Base-by-base conservation (phyloP, 2,113 vertebrate species). In the Neogale vison region DNA sequence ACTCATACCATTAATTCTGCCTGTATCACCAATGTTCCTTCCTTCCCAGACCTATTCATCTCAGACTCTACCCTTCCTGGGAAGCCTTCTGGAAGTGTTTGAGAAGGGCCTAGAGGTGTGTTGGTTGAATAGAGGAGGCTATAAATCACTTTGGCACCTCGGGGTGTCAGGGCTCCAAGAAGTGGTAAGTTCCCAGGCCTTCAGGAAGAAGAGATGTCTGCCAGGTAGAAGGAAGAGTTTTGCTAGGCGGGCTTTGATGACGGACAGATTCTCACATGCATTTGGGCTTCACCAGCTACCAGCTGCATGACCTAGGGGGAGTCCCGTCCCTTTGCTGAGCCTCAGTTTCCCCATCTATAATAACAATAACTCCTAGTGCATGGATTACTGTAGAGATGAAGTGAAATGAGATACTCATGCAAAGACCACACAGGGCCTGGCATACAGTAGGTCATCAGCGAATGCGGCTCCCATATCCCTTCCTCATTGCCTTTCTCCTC, bases 281-380 rank as follows among this genome's bases (percentile, higher is more conserved):
- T 45, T 79, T 61, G 77, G 81, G 50, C 71, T 80, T 77, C 5
- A 20, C 11, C 12, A 15, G 4, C 93, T 63, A 50, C 76, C 31
- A 69, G 57, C 7, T 26, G 6, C n/a, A 0, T n/a, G 47, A 55
- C 26, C 15, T 36, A 36, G 29, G 52, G 36, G 34, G 50, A 82
- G 65, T 82, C 45, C 50, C 3, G 13, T 57, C 23, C 67, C 57
- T 90, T 96, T 52, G 36, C 71, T 17, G 17, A 93, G 79, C 84
- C 89, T 93, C 72, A 55, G 71, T 90, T 88, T 96, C 26, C 57
- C 59, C 29, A 42, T 47, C 26, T 71, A 11, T 65, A 21, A 34
- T 65, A 29, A 65, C 0, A 0, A 24, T 20, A 31, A 14, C 3
- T n/a, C 13, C 4, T 9, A 20, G 47, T 5, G 7, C 23, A 2